Conservation (phyloP, 37 sponge, comb jelly and placozoan species). For the Tethya wilhelma region DNA sequence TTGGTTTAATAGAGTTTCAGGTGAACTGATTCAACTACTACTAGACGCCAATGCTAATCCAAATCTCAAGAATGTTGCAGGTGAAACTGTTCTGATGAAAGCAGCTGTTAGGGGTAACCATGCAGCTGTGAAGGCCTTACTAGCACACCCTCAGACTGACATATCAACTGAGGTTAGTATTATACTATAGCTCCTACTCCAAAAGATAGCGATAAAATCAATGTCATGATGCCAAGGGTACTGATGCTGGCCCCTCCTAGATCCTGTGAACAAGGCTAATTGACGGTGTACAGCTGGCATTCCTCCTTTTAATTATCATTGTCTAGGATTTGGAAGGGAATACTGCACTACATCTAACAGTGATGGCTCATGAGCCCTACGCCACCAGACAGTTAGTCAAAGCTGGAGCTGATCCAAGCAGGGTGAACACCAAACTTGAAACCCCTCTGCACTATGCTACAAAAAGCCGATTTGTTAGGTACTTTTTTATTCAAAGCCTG, state of each 20-base stretch:
- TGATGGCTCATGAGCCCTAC: not conserved
- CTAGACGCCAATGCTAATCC: not conserved
- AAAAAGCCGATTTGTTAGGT: too few species aligned
- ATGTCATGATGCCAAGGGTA: too few species aligned
- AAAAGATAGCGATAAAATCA: not conserved
- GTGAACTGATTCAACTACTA: not conserved
- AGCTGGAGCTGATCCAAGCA: not conserved
- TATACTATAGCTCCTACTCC: not conserved
- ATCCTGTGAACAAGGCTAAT: too few species aligned
- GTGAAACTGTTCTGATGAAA: not conserved
- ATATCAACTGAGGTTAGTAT: not conserved
- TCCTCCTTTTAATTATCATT: too few species aligned
- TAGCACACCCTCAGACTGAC: not conserved
- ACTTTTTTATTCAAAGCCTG: too few species aligned
- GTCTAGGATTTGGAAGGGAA: not conserved
- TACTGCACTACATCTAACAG: not conserved
- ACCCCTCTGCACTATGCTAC: not conserved
- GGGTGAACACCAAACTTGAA: not conserved
- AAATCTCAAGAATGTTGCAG: not conserved
- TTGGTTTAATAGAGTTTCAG: not conserved
- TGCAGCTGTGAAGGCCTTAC: not conserved
- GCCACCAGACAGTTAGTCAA: not conserved
- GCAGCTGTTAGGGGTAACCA: not conserved
- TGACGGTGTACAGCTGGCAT: too few species aligned
- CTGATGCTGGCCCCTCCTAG: too few species aligned